Conservation (phyloP, 2,113 vertebrate genomes). For the Sorex fumeus region DNA sequence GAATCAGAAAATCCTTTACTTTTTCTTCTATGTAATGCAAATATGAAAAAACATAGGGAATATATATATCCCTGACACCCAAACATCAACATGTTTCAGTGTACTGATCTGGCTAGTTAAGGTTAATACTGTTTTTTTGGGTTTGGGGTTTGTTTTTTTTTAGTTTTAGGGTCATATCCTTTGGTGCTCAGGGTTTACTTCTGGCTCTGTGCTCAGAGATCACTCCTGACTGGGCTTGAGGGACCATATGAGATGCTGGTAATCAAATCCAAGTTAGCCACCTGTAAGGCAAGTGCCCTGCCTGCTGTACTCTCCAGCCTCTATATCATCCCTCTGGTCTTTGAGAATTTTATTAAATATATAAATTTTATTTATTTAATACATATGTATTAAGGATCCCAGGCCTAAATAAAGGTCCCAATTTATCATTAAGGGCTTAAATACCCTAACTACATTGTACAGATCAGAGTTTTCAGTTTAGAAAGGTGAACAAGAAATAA, state of each 20-base stretch:
- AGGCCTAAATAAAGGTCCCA: constrained; percentile 36
- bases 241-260: too few species aligned
- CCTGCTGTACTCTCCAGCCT: too few species aligned
- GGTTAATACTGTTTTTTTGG: not conserved
- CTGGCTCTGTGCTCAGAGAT: too few species aligned
- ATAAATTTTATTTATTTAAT: constrained; percentile 42
- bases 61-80: not conserved
- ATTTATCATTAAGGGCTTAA: constrained; percentile 44
- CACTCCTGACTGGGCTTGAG: too few species aligned
- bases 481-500: constrained; percentile 46
- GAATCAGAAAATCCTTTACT: constrained; percentile 18
- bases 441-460: too few species aligned
- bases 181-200: too few species aligned
- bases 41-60: constrained; percentile 44
- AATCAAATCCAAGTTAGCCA: too few species aligned
- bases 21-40: constrained; percentile 23
- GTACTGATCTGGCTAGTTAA: constrained; percentile 10
- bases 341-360: constrained; percentile 35
- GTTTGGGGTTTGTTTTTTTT: too few species aligned
- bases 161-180: too few species aligned
- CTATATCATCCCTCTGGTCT: too few species aligned
- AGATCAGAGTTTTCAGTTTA: constrained; percentile 34
- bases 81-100: not conserved
- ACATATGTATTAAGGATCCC: not conserved
- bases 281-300: too few species aligned